phyloP scores from a whole-genome alignment of 2,797 vertebrate genomes.

The Acrossocheilus fasciatus region DNA sequence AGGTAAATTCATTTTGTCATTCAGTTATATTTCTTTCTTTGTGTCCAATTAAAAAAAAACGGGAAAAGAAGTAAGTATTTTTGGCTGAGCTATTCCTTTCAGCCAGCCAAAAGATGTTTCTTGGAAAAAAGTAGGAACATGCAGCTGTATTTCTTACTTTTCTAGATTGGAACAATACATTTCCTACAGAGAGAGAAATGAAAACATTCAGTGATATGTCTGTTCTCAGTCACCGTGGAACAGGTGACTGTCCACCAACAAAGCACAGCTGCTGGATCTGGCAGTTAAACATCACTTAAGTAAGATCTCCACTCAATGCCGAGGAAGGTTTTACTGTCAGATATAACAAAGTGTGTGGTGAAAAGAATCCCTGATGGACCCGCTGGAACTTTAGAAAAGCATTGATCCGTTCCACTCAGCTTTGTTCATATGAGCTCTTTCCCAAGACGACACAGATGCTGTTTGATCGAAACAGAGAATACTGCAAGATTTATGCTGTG shows the following conservation, averaged over 20 bases:
- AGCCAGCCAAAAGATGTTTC: constrained; percentile 4
- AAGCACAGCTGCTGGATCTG: constrained; percentile 52
- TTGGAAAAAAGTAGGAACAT: background rate
- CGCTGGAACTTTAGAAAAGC: background rate
- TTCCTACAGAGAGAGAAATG: constrained; percentile 45
- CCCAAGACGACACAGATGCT: constrained; percentile 1
- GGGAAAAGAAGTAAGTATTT: background rate
- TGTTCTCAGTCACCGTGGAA: constrained; percentile 47
- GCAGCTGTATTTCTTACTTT: constrained; percentile 21
- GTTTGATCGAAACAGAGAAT: constrained; percentile 5
- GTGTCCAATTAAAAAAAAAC: background rate
- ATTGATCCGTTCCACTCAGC: background rate
- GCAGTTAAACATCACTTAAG: constrained; percentile 41
- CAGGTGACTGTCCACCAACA: constrained; percentile 37
- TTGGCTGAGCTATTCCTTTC: background rate
- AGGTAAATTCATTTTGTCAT: background rate
- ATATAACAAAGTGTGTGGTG: constrained; percentile 38
- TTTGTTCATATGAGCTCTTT: constrained; percentile 8
- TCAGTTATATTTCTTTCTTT: background rate
- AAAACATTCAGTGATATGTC: constrained; percentile 45
- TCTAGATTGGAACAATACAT: constrained; percentile 4
- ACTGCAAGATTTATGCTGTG: background rate
- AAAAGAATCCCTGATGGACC: constrained; percentile 24
- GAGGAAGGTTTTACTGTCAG: constrained; percentile 39
- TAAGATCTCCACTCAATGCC: constrained; percentile 9